phyloP scores from a whole-genome alignment of 2,888 invertebrate genomes.

The Spicauda simplicius region DNA sequence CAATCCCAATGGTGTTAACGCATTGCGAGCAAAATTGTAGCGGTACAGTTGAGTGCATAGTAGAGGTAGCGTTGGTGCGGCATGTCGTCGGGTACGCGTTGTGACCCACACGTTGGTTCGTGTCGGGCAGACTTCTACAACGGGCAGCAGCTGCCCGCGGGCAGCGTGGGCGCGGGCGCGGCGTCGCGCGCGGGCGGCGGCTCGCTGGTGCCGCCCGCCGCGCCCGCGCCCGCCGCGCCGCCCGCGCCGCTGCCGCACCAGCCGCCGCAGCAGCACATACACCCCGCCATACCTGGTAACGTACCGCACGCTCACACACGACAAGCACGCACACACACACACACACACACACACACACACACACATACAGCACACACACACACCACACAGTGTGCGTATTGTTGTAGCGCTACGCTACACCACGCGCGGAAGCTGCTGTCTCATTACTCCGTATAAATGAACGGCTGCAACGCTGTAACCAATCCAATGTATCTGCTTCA shows the following conservation, averaged over 20 bases:
- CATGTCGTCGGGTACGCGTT: not conserved
- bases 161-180: slow-evolving; percentile 70
- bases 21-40: not conserved
- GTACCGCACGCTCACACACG: no score
- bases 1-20: not conserved
- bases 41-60: not conserved
- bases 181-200: slow-evolving; percentile 57
- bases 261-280: slow-evolving; percentile 64
- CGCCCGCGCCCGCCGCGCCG: slow-evolving; percentile 58
- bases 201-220: slow-evolving; percentile 60
- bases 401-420: no score
- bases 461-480: no score
- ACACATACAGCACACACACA: not conserved
- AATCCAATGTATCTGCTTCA: no score
- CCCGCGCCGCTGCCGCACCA: slow-evolving; percentile 53
- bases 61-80: slow-evolving; percentile 6
- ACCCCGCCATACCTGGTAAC: slow-evolving; percentile 69
- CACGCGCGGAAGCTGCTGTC: no score
- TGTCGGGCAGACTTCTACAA: slow-evolving; percentile 62
- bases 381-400: no score
- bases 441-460: no score
- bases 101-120: slow-evolving; percentile 10
- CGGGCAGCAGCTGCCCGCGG: slow-evolving; percentile 72
- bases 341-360: not conserved
- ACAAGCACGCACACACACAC: not conserved